Conservation (phyloP, 1,140 invertebrate genomes). For the Scaptomyza pallida region DNA sequence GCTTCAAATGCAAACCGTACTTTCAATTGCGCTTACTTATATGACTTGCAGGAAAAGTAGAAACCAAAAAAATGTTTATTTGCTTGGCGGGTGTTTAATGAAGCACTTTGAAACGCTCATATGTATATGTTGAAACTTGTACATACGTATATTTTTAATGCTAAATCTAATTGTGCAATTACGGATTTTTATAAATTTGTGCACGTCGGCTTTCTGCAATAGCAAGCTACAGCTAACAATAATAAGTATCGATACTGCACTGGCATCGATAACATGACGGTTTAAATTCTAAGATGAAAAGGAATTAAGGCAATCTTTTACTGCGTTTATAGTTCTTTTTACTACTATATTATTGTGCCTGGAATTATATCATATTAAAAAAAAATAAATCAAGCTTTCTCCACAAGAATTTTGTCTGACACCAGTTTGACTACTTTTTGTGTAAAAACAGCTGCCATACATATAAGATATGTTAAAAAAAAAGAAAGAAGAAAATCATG, state of each 20-base stretch:
- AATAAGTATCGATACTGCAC: constrained; percentile 25
- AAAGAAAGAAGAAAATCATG: no score
- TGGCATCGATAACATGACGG: constrained; percentile 17
- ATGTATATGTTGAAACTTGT: background rate
- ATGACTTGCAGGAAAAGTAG: constrained; percentile 19
- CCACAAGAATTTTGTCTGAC: no score
- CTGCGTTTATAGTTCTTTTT: no score
- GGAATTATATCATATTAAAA: no score
- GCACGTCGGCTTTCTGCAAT: constrained; percentile 32
- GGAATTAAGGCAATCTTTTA: no score
- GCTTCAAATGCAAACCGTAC: constrained; percentile 65
- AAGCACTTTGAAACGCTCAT: constrained; percentile 1
- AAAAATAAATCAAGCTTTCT: no score
- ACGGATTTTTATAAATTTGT: constrained; percentile 9
- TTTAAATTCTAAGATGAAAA: no score
- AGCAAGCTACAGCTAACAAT: constrained; percentile 23
- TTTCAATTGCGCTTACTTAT: constrained; percentile 61
- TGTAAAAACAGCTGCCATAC: no score
- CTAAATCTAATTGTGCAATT: background rate
- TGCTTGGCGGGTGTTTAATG: background rate
- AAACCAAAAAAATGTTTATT: constrained; percentile 41
- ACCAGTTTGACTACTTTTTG: no score
- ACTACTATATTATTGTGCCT: no score
- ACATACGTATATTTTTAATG: background rate
- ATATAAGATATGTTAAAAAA: no score